A percentile compares a stretch with the other conserved stretches of the same genome.
These are phyloP conservation scores for Artibeus lituratus DNA, from an alignment of 2,797 vertebrate species.

Conservation along the genomic window DNA sequence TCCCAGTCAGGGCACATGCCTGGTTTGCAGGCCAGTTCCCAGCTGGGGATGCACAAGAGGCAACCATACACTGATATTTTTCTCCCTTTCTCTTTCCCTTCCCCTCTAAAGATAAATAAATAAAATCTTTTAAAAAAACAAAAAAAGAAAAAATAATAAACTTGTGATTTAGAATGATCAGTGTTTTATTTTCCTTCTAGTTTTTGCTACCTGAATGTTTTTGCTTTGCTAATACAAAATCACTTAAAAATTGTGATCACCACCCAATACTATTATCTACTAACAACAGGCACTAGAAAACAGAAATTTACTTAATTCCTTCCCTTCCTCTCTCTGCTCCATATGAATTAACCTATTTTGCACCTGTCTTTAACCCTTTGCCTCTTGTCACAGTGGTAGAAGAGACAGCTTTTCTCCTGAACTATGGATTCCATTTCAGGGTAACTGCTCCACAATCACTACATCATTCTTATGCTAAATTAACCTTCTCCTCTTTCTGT, in stretches of 20 bases:
- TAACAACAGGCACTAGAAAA: neutral
- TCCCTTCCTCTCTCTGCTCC: neutral
- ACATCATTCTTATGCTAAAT: neutral
- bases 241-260: conserved; percentile 12
- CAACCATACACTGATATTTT: too few species aligned
- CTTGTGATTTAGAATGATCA: neutral
- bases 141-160: neutral
- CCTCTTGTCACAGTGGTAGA: neutral
- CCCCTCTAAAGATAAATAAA: too few species aligned
- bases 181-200: neutral
- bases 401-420: neutral
- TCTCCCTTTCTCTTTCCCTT: too few species aligned
- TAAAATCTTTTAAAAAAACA: too few species aligned
- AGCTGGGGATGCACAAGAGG: too few species aligned
- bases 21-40: too few species aligned
- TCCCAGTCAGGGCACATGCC: too few species aligned
- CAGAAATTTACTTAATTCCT: conserved; percentile 11
- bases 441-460: neutral
- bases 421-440: neutral
- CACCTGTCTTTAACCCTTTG: neutral
- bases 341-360: neutral
- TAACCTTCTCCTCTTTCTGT: neutral
- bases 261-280: neutral
- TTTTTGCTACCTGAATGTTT: conserved; percentile 24
- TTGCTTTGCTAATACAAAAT: conserved; percentile 5